Evolutionary conservation across 1,140 invertebrate species (phyloP), one percentile per base, ranked within the genome.

Genomic region (Hesperophylax magnus): DNA sequence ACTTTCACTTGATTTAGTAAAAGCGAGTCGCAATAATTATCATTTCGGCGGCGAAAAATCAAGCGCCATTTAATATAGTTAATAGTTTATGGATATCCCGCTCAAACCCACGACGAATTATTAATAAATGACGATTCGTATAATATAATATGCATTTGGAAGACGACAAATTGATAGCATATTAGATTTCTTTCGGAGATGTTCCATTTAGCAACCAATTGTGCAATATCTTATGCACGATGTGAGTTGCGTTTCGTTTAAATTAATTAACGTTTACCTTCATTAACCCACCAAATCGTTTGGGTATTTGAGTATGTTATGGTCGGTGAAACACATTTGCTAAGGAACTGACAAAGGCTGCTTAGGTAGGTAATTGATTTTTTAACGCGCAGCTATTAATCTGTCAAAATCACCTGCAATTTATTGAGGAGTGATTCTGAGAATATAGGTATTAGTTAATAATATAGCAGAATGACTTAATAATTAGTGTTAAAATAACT

Each of bases 1-100:
- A 80, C 78, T 80, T 80, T 80, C 78, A 80, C 78, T 80, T 58
- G 8, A 56, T 56, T 54, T 75, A 22, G 22, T 75, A 34, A 54
- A 52, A 72, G 53, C 34, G 34, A 22, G 39, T 53, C 24, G 24
- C 14, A 22, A 9, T 24, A 20, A 22, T 7, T 14, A 53, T 52
- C 24, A 53, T 53, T 53, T 54, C 34, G 39, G 39, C n/a, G 69
- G 47, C 47, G 54, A 39, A 52, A 27, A 52, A 14, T 20, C 31
- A 8, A 22, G 53, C 69, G 69, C 39, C 69, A 52, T 72, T 39
- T 22, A 53, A 72, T 54, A 72, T 1, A 47, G 39, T 53, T 71
- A 2, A 53, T 22, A 9, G 67, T 71, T 20, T 71, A 39, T 52
- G 18, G 3, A 17, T 53, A 24, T 18, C 47, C 69, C 18, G 18